A percentile compares a stretch with the other conserved stretches of the same genome.
phyloP scores from a whole-genome alignment of 1,140 invertebrate genomes.

The Manduca sexta region DNA sequence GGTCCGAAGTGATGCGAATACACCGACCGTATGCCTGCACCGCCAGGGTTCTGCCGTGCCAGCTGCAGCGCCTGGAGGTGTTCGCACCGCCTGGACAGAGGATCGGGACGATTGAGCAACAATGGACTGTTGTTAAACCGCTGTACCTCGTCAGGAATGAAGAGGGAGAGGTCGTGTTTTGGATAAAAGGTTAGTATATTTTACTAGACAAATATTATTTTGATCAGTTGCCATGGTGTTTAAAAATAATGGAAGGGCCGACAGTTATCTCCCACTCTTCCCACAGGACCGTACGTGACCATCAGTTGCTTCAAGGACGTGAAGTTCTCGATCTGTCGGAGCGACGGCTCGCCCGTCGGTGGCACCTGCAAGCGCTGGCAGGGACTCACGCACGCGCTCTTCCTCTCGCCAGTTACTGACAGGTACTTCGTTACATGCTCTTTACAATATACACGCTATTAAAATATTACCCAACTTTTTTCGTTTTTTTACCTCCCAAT shows the following conservation, averaged over 20 bases:
- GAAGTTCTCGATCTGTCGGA: constrained; percentile 36
- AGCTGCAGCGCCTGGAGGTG: constrained; percentile 45
- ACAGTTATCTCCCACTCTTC: neutral
- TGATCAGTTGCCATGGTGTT: too few species aligned
- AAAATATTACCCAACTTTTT: too few species aligned
- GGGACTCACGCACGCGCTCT: constrained; percentile 45
- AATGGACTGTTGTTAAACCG: constrained; percentile 80
- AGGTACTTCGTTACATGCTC: constrained; percentile 21
- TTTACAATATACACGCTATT: too few species aligned
- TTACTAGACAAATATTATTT: too few species aligned
- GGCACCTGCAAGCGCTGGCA: constrained; percentile 54
- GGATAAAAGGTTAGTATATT: constrained; percentile 76
- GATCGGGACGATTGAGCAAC: constrained; percentile 81
- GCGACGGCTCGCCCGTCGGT: constrained; percentile 34
- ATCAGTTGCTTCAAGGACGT: constrained; percentile 49
- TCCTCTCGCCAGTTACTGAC: constrained; percentile 42
- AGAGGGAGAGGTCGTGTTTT: constrained; percentile 77
- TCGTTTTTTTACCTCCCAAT: too few species aligned
- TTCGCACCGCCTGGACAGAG: constrained; percentile 64
- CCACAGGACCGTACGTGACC: constrained; percentile 38
- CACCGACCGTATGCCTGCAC: constrained; percentile 48
- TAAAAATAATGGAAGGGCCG: too few species aligned
- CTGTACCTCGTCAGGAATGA: constrained; percentile 79
- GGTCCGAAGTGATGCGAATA: constrained; percentile 46
- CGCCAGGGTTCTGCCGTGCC: constrained; percentile 43